Evolutionary conservation across 2,113 vertebrate species (phyloP).

Genomic region (Rissa tridactyla): DNA sequence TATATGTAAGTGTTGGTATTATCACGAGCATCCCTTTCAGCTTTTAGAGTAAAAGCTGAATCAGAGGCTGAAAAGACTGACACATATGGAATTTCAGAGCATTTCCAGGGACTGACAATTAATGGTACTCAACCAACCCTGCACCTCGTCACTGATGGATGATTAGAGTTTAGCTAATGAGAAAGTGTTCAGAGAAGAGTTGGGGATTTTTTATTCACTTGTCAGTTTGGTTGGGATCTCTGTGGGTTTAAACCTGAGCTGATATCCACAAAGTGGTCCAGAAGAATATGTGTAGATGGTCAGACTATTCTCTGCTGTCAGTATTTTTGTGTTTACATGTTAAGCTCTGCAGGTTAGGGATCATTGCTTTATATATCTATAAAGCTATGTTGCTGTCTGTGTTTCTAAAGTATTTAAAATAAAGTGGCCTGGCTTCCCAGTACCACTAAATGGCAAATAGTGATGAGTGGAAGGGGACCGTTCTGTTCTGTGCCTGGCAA

Average conservation of each 20-base stretch:
- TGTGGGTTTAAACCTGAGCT: neutral
- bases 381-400: neutral
- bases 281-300: neutral
- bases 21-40: neutral
- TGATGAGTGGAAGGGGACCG: neutral
- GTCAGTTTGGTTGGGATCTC: neutral
- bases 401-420: neutral
- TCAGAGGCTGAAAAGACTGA: neutral
- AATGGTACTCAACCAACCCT: neutral
- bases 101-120: slow-evolving; percentile 1
- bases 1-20: neutral
- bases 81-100: neutral
- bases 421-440: neutral
- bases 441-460: neutral
- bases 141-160: neutral
- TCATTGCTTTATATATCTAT: neutral
- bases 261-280: neutral
- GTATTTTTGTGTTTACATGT: neutral
- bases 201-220: neutral
- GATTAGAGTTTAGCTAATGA: slow-evolving; percentile 18
- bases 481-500: neutral
- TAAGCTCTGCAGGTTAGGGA: neutral
- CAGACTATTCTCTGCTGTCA: neutral
- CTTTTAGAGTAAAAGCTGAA: neutral
- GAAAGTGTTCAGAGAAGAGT: neutral